Base-by-base conservation (phyloP, 2,888 invertebrate species). In the Mythimna vitellina region DNA sequence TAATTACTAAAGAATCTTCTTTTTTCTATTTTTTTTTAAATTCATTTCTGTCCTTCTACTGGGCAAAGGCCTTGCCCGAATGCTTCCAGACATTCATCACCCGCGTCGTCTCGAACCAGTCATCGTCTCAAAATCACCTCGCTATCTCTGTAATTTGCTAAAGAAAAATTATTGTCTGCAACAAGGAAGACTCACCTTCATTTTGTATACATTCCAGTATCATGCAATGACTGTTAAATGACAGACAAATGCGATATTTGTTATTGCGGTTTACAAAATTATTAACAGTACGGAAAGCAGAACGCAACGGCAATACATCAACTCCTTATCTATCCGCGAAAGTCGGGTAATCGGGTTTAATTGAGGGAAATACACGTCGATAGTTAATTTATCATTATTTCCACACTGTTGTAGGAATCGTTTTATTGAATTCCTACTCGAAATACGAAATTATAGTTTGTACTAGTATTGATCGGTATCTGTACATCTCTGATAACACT, bases 281-380 rank as follows among this genome's bases (percentile, higher is more conserved):
- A 57, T 54, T 46, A 46, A 22, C 25, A 57, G 46, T 76, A 17
- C 68, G 76, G 79, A 76, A 76, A 75, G 25, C 68, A 63, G 66
- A 79, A 79, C 35, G 67, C 67, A 79, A 69, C 42, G 4, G 65
- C 58, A 51, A 71, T 80, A 56, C 61, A 66, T 80, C 68, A 80
- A 65, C 46, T 65, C 57, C 51, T 75, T 80, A 80, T 80, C 80
- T 76, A 72, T 69, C 69, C 68, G 76, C 71, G 81, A 80, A 80
- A 80, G 80, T 70, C 57, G 64, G 49, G 32, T 73, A 80, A 81
- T 67, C 57, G 57, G 35, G 56, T 57, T 66, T 81, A 80, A 80
- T 80, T 67, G 69, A 65, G 56, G 81, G 81, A 80, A 80, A 53
- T 80, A 76, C 72, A 63, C 80, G 65, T 68, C 46, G 67, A 35